phyloP scores from a whole-genome alignment of 2,113 vertebrate species.

The Pampusana beccarii region DNA sequence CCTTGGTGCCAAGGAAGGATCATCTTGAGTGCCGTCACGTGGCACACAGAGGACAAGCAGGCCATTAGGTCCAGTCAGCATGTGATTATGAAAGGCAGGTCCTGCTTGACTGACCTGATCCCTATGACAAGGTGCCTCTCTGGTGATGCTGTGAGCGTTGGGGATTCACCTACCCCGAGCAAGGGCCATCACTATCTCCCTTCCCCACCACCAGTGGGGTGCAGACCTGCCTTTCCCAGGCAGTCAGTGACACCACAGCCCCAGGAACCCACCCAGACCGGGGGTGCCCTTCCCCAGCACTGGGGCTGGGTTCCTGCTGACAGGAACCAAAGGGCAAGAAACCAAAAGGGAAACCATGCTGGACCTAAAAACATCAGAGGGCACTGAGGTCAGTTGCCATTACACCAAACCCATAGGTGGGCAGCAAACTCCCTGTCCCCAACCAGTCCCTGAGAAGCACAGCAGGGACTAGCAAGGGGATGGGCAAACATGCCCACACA shows the following conservation, averaged over 20 bases:
- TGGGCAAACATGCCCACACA: not conserved
- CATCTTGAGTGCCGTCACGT: too few relatives aligned
- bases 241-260: rapidly evolving
- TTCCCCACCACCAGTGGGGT: not conserved
- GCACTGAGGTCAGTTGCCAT: not conserved
- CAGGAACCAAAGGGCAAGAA: not conserved
- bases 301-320: not conserved
- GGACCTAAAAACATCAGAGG: not conserved
- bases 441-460: not conserved
- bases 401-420: not conserved
- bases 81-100: too few relatives aligned
- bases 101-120: too few relatives aligned
- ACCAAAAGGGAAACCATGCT: not conserved
- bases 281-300: not conserved
- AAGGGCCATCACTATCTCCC: not conserved
- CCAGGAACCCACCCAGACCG: rapidly evolving
- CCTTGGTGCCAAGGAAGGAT: too few relatives aligned
- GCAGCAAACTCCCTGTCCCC: not conserved
- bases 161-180: not conserved
- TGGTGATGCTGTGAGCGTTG: rapidly evolving
- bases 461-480: not conserved
- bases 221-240: not conserved
- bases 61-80: too few relatives aligned
- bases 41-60: too few relatives aligned
- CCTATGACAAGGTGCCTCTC: not conserved